These are phyloP conservation scores for Pseudeuparius sepicola DNA, from an alignment of 2,888 invertebrate species.

Conservation along the genomic window DNA sequence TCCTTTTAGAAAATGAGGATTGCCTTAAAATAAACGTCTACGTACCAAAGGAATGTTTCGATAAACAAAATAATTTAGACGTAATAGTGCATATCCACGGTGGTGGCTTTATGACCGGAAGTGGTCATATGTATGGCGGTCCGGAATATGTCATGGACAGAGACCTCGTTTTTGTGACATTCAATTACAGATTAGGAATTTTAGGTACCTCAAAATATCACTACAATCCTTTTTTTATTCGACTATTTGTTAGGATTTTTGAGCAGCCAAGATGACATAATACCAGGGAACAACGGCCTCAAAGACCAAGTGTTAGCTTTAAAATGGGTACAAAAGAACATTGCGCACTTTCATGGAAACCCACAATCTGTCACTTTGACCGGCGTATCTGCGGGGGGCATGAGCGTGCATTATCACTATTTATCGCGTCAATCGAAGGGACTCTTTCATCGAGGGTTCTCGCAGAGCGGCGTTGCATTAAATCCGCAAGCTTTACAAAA, in stretches of 20 bases:
- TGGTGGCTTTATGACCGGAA: conserved; percentile 40
- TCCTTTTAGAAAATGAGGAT: conserved; percentile 49
- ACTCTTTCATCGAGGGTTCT: conserved; percentile 50
- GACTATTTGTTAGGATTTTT: conserved; percentile 30
- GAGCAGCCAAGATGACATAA: conserved; percentile 34
- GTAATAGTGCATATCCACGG: conserved; percentile 42
- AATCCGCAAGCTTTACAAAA: conserved; percentile 45
- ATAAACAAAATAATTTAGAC: conserved; percentile 34
- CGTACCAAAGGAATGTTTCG: conserved; percentile 43
- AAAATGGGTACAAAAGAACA: conserved; percentile 34
- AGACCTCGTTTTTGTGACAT: conserved; percentile 33
- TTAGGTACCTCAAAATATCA: conserved; percentile 26
- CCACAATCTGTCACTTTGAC: conserved; percentile 34
- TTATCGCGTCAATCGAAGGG: conserved; percentile 33
- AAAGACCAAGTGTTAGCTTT: conserved; percentile 36
- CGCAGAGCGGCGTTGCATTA: conserved; percentile 59
- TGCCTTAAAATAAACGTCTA: conserved; percentile 55
- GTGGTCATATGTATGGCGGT: conserved; percentile 37
- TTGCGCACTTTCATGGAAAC: conserved; percentile 35
- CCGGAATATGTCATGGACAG: conserved; percentile 37
- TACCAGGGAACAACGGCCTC: conserved; percentile 36
- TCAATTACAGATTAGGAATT: conserved; percentile 33
- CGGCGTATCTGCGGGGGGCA: conserved; percentile 36
- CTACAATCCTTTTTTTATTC: too few relatives aligned
- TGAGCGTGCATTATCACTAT: conserved; percentile 36